Conservation (phyloP, 2,113 vertebrate species). For the Sphyrna mokarran region DNA sequence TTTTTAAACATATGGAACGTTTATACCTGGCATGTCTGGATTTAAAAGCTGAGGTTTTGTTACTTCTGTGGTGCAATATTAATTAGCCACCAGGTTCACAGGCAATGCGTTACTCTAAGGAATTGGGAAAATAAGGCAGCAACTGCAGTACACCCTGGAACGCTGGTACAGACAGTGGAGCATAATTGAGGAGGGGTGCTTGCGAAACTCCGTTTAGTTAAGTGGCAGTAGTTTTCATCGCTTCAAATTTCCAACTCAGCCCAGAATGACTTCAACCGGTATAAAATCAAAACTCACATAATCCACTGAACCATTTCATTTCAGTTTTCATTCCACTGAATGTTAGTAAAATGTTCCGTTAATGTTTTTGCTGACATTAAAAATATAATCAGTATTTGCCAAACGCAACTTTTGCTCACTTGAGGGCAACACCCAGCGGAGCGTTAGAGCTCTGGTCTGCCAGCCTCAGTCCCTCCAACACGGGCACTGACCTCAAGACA, state of each 20-base stretch:
- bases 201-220: neutral
- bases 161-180: neutral
- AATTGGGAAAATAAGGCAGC: neutral
- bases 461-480: neutral
- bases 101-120: neutral
- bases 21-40: neutral
- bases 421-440: neutral
- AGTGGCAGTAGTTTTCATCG: neutral
- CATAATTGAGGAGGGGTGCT: neutral
- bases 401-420: neutral
- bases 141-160: neutral
- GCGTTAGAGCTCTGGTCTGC: neutral
- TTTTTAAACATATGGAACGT: neutral
- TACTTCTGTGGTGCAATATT: neutral
- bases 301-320: neutral
- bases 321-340: neutral
- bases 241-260: neutral
- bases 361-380: neutral
- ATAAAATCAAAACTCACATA: neutral
- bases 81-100: neutral
- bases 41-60: neutral
- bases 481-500: neutral
- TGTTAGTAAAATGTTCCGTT: neutral
- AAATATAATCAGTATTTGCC: neutral
- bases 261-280: neutral